These are phyloP conservation scores for Kryptopterus vitreolus DNA, from an alignment of 2,797 vertebrate genomes.

Conservation along the genomic window DNA sequence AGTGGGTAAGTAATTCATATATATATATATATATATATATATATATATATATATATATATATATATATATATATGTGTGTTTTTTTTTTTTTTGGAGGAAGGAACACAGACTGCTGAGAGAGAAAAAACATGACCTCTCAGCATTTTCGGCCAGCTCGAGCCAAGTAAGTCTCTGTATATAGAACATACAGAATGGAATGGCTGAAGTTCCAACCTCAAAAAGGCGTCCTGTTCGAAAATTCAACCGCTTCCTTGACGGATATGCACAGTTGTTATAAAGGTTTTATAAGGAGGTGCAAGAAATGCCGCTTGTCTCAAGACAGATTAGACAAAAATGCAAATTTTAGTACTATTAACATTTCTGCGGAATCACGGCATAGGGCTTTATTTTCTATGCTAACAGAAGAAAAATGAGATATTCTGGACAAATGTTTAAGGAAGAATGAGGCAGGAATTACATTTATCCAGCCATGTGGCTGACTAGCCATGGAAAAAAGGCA, in stretches of 20 bases:
- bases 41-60: too few relatives aligned
- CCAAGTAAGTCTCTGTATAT: constrained; percentile 17
- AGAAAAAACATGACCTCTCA: constrained; percentile 54
- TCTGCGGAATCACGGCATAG: background rate
- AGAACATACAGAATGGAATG: constrained; percentile 28
- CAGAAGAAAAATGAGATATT: background rate
- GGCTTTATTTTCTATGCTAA: background rate
- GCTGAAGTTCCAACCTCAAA: background rate
- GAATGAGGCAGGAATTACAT: background rate
- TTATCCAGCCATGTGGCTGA: background rate
- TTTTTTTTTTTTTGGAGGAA: constrained; percentile 49
- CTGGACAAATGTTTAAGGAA: constrained; percentile 1
- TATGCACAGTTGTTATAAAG: background rate
- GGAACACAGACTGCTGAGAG: constrained; percentile 51
- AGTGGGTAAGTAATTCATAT: constrained; percentile 63
- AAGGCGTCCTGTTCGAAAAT: background rate
- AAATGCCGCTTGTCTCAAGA: background rate
- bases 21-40: too few relatives aligned
- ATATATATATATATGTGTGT: too few relatives aligned
- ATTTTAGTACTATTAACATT: too few relatives aligned
- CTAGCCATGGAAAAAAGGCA: constrained; percentile 65
- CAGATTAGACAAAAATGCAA: background rate
- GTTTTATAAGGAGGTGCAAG: background rate
- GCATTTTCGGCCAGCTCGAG: constrained; percentile 42
- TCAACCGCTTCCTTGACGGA: background rate